Percentiles rank a stretch among this genome's conserved stretches.
These are phyloP conservation scores for Agrochola lychnidis DNA, from an alignment of 2,888 invertebrate genomes.

Conservation along the genomic window DNA sequence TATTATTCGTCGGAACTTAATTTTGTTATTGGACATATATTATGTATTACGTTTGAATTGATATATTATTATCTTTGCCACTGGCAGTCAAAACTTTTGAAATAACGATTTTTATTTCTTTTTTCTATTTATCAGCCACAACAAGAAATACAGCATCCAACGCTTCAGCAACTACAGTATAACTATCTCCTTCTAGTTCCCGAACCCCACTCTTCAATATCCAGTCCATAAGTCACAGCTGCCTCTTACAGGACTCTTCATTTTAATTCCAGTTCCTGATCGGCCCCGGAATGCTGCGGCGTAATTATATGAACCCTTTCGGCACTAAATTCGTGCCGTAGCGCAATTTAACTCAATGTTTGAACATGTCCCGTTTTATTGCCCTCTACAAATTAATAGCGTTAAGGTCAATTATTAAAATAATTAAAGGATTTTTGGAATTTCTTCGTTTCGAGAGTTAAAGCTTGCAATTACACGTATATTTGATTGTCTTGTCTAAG, in stretches of 20 bases:
- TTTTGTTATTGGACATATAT: background rate
- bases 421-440: slow-evolving; percentile 69
- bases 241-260: slow-evolving; percentile 66
- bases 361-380: slow-evolving; percentile 74
- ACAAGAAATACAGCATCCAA: background rate
- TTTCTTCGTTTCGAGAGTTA: slow-evolving; percentile 43
- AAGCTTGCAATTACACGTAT: slow-evolving; percentile 25
- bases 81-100: background rate
- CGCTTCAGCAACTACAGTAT: background rate
- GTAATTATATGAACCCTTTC: slow-evolving; percentile 80
- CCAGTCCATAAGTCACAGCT: slow-evolving; percentile 65
- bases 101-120: background rate
- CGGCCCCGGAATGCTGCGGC: slow-evolving; percentile 76
- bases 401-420: slow-evolving; percentile 69
- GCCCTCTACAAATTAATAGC: slow-evolving; percentile 70
- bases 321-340: slow-evolving; percentile 78
- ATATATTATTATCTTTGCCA: too few species aligned
- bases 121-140: background rate
- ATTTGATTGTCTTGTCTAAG: slow-evolving; percentile 8
- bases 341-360: slow-evolving; percentile 76
- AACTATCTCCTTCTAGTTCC: slow-evolving; percentile 16
- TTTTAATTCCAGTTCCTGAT: slow-evolving; percentile 77
- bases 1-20: too few species aligned
- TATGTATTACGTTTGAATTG: too few species aligned
- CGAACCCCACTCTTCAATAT: slow-evolving; percentile 57